These are phyloP conservation scores for Pimpla rufipes DNA, from an alignment of 2,888 invertebrate genomes.

Conservation along the genomic window DNA sequence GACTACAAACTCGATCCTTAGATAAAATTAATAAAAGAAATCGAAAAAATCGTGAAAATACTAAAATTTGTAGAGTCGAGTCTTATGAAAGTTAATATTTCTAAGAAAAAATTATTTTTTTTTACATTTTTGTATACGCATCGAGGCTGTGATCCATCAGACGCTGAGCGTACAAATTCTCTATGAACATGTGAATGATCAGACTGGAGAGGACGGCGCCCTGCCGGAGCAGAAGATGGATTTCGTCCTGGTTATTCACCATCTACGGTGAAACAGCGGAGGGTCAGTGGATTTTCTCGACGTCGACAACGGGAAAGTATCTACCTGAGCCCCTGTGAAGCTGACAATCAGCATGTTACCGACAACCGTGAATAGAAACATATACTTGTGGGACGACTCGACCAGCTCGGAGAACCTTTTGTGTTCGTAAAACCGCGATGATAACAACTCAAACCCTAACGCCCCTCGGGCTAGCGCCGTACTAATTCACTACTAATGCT, in stretches of 20 bases:
- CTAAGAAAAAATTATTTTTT: too few relatives aligned
- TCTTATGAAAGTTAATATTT: too few relatives aligned
- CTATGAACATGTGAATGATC: slow-evolving; percentile 23
- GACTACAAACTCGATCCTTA: too few relatives aligned
- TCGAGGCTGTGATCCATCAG: slow-evolving; percentile 35
- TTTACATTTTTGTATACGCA: slow-evolving; percentile 25
- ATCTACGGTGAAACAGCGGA: background rate
- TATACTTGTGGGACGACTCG: slow-evolving; percentile 53
- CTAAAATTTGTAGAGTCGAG: too few relatives aligned
- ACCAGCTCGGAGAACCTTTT: slow-evolving; percentile 57
- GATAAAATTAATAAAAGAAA: too few relatives aligned
- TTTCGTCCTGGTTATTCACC: background rate
- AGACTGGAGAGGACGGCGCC: background rate
- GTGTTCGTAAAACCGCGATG: slow-evolving; percentile 10
- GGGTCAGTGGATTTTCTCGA: background rate
- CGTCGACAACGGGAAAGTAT: background rate
- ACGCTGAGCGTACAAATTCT: slow-evolving; percentile 26
- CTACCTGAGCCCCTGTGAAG: slow-evolving; percentile 57
- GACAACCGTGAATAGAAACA: slow-evolving; percentile 51
- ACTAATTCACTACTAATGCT: too few relatives aligned
- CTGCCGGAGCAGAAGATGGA: background rate
- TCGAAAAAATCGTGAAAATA: too few relatives aligned
- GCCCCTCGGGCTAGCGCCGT: too few relatives aligned
- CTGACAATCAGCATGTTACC: slow-evolving; percentile 65
- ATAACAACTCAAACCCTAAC: background rate